Percentiles rank a stretch among this genome's conserved stretches.
Conservation (phyloP, 1,140 invertebrate species). For the Euura saliciscinereae region DNA sequence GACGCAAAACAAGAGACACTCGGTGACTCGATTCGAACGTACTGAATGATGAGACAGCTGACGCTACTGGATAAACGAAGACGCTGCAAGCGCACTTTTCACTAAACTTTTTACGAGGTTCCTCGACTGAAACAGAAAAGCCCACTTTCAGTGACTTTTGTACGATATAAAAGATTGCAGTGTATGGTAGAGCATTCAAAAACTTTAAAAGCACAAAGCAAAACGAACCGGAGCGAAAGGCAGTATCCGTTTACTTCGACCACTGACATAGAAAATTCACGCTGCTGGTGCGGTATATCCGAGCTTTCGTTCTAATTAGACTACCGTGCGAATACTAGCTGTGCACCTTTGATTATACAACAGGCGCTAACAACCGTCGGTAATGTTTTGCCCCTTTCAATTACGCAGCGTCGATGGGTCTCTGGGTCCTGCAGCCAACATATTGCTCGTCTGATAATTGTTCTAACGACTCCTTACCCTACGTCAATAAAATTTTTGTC, state of each 20-base stretch:
- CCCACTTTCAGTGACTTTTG: no score
- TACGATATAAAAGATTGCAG: background rate
- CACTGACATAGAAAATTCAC: slow-evolving; percentile 1
- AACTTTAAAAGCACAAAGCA: background rate
- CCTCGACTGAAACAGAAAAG: no score
- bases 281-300: background rate
- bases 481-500: no score
- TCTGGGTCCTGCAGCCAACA: background rate
- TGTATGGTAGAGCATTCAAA: background rate
- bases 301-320: background rate
- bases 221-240: background rate
- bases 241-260: slow-evolving; percentile 4
- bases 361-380: background rate
- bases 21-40: no score
- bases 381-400: background rate
- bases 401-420: background rate
- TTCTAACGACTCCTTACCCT: no score
- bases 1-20: no score
- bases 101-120: no score
- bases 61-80: no score
- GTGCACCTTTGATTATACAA: background rate
- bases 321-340: background rate
- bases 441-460: no score
- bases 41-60: no score
- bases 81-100: no score